These are phyloP conservation scores for Eupsilia transversa DNA, from an alignment of 2,888 invertebrate species.

Conservation along the genomic window DNA sequence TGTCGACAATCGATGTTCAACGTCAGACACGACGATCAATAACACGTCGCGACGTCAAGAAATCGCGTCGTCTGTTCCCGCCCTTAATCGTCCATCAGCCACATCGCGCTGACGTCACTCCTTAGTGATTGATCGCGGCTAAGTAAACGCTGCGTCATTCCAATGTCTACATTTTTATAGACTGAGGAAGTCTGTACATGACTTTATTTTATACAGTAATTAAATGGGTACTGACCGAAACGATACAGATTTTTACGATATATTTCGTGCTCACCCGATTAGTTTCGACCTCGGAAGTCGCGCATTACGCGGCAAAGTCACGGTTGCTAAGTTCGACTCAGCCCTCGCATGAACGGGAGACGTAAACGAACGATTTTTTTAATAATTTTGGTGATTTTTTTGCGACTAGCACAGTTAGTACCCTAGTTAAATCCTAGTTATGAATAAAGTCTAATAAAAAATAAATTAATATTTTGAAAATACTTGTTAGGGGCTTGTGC, in stretches of 20 bases:
- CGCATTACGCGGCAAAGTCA: neutral
- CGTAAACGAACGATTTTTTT: too few species aligned
- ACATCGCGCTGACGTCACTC: conserved; percentile 55
- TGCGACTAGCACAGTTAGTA: too few species aligned
- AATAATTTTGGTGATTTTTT: too few species aligned
- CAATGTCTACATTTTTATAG: conserved; percentile 36
- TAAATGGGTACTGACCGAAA: neutral
- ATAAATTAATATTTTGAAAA: too few species aligned
- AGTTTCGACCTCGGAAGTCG: neutral
- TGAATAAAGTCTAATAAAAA: too few species aligned
- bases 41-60: conserved; percentile 21
- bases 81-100: conserved; percentile 52
- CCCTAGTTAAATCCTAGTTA: too few species aligned
- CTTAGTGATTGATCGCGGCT: conserved; percentile 59
- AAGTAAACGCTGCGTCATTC: conserved; percentile 51
- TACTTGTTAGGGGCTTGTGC: too few species aligned
- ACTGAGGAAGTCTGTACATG: conserved; percentile 12
- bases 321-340: neutral
- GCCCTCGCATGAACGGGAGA: too few species aligned
- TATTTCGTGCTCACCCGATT: too few species aligned
- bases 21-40: conserved; percentile 34
- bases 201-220: conserved; percentile 7
- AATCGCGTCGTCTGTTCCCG: conserved; percentile 39
- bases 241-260: neutral
- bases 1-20: conserved; percentile 31